Percentiles rank a stretch among this genome's conserved stretches.
Conservation (phyloP, 2,888 invertebrate genomes). For the Uloborus plumipes region DNA sequence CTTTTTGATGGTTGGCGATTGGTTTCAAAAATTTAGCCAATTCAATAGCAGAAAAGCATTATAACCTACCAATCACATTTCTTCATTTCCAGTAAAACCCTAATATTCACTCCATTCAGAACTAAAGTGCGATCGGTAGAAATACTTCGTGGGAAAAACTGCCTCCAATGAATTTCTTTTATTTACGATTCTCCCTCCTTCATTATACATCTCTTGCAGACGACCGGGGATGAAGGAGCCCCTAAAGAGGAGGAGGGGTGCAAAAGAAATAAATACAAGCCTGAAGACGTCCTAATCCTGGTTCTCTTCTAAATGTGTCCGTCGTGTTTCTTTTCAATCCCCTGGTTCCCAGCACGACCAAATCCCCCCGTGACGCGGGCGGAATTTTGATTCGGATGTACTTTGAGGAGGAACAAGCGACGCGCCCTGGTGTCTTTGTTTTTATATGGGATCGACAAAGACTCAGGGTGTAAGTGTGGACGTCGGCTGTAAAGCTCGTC, state of each 20-base stretch:
- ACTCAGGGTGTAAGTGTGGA: conserved; percentile 43
- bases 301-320: conserved; percentile 62
- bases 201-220: no score
- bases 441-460: conserved; percentile 42
- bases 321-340: conserved; percentile 54
- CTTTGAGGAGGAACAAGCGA: conserved; percentile 24
- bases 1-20: no score
- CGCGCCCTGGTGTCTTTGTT: conserved; percentile 22
- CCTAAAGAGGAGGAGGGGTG: not conserved
- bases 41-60: no score
- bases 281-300: conserved; percentile 59
- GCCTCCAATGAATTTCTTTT: no score
- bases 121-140: no score
- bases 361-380: conserved; percentile 52
- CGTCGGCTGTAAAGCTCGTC: conserved; percentile 34
- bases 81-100: no score
- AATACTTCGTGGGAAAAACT: no score
- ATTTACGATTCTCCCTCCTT: no score
- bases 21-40: no score
- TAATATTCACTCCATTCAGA: no score
- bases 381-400: conserved; percentile 59
- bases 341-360: conserved; percentile 40
- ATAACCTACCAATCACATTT: no score
- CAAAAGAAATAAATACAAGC: conserved; percentile 50
- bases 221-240: no score